Evolutionary conservation across 2,113 vertebrate genomes (phyloP), one percentile per base, ranked within the genome.

Genomic region (Cariama cristata): DNA sequence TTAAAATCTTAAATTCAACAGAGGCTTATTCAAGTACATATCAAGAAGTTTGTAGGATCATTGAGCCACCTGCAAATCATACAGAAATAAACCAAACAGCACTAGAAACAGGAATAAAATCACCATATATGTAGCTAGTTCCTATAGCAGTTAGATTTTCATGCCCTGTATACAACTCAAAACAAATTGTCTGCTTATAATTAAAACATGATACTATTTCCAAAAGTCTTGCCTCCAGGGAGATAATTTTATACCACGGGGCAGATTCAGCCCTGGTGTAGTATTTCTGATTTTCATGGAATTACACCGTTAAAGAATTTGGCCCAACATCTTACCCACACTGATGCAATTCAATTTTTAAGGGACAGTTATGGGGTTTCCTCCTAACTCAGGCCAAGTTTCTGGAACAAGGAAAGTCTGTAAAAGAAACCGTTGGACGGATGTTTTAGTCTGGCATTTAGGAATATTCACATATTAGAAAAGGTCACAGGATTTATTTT

Each of bases 131-230:
- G 68, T 95, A 88, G 62, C 81, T 94, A 90, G 76, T 95, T 93
- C 82, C 82, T 97, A 88, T 59, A 90, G 94, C 92, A 91, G 89
- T 96, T 94, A 92, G 66, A 90, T 96, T 93, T 97, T 94, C 91
- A 89, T 88, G 95, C 90, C 96, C 96, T 97, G 96, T 93, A 86
- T 75, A 92, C 75, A 96, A 89, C 96, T 97, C 98, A 98, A 98
- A 98, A 97, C 97, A 97, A 98, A 97, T 90, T 97, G 95, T 97
- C 98, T 98, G 97, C 92, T 98, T 98, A 91, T 79, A 97, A 98
- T 98, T 98, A 98, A 98, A 97, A 97, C 95, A 86, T 15, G 94
- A 97, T 90, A 91, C 84, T 86, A 71, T 91, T 97, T 98, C 97
- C 97, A 98, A 95, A 95, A 98, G 91, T 50, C 82, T 24, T 96